These are phyloP conservation scores for Eidolon helvum DNA, from an alignment of 2,113 vertebrate species.

Conservation along the genomic window DNA sequence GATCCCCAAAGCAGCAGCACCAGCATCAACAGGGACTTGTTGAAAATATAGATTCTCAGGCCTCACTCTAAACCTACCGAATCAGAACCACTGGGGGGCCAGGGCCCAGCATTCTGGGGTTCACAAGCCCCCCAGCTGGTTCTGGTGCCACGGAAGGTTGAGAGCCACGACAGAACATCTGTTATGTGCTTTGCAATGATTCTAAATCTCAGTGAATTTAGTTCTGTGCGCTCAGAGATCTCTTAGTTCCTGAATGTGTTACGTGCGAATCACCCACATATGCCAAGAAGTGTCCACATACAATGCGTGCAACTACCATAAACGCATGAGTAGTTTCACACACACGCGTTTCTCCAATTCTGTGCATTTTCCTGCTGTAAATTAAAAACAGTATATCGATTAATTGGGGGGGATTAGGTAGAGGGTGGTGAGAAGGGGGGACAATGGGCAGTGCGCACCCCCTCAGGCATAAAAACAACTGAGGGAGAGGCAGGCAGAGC, in stretches of 20 bases:
- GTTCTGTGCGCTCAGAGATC: not conserved
- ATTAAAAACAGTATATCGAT: not conserved
- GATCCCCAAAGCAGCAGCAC: not conserved
- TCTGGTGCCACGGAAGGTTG: not conserved
- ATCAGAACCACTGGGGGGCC: not conserved
- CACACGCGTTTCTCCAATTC: not conserved
- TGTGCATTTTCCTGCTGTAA: not conserved
- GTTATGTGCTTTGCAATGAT: not conserved
- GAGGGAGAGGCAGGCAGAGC: too few relatives aligned
- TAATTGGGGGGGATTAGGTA: not conserved
- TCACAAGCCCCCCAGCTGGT: not conserved
- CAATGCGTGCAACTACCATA: not conserved
- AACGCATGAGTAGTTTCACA: not conserved
- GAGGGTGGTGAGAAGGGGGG: not conserved
- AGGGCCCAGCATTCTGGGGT: not conserved
- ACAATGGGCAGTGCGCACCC: not conserved
- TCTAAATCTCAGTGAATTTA: not conserved
- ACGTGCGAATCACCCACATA: not conserved
- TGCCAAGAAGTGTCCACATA: not conserved
- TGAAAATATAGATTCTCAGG: not conserved
- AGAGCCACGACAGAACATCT: not conserved
- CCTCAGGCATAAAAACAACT: not conserved
- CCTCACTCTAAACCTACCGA: not conserved
- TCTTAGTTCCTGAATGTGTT: not conserved
- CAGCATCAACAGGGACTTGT: not conserved